Base-by-base conservation (phyloP, 92 coral and sea anemone species). In the Palythoa grandis region DNA sequence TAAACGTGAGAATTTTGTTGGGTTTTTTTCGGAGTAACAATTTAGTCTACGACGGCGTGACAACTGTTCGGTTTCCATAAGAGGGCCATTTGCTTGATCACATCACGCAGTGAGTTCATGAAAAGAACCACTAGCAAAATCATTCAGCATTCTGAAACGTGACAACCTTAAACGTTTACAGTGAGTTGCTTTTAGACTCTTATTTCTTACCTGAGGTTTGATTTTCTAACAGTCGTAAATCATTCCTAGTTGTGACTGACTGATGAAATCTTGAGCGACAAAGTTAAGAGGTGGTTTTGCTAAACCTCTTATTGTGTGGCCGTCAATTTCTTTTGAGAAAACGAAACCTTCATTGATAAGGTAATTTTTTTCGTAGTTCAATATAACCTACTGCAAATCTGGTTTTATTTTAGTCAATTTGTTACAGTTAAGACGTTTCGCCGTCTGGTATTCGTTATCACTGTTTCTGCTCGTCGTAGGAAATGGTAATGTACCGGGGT, bases 1-100 rank as follows among this genome's bases (percentile, higher is more conserved):
- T 50, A 65, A 80, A 80, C 85, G 85, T 80, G 74, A 29, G 85
- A 80, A 80, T 47, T 47, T 66, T 22, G 25, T 11, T 20, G 58
- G 40, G 61, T 50, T 80, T 13, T 47, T 20, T 79, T 80, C 40
- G 11, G 85, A 37, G 40, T 63, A 52, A 66, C 74, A 48, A 7
- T 53, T 53, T 25, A 23, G 69, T 11, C 1, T 53, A 54, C 63
- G 67, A 76, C 68, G 53, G 39, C 48, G 82, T 76, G 61, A 25
- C 67, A 76, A 53, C 40, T 52, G 63, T 58, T 76, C n/a, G 7
- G 16, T 22, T 16, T 14, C 72, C 12, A 37, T 3, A 12, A 15
- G 47, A 52, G 66, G 53, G 11, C 23, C 61, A 4, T 47, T 58
- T 29, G 82, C 8, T 76, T 25, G 29, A 56, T 54, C 67, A 20